phyloP scores from a whole-genome alignment of 2,113 vertebrate species.

The Neolamprologus brichardi region DNA sequence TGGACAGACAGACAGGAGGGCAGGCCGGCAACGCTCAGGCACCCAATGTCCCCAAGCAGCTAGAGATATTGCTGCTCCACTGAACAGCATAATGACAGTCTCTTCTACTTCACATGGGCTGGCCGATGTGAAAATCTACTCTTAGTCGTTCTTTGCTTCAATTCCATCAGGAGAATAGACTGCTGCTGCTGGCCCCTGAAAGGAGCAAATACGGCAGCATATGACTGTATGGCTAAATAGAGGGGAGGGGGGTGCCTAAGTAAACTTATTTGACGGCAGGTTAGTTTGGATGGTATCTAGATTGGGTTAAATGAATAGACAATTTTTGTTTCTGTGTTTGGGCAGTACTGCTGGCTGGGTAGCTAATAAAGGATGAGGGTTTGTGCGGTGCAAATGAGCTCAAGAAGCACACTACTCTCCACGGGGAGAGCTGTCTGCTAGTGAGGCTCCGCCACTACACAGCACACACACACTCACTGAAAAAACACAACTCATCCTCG shows the following conservation, averaged over 20 bases:
- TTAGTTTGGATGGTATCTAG: neutral
- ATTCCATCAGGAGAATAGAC: constrained; percentile 31
- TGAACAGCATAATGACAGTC: constrained; percentile 73
- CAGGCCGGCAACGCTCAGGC: constrained; percentile 32
- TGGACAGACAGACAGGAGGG: constrained; percentile 23
- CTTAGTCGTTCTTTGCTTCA: constrained; percentile 19
- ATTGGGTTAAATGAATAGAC: neutral
- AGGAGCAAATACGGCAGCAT: constrained; percentile 25
- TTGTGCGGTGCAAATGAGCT: neutral
- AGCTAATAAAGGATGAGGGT: neutral
- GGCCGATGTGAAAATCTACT: constrained; percentile 54
- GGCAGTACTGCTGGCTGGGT: neutral
- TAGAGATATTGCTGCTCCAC: constrained; percentile 68
- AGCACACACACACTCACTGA: neutral
- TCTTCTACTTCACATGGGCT: constrained; percentile 55
- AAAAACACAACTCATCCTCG: neutral
- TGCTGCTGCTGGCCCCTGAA: neutral
- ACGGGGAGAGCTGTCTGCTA: neutral
- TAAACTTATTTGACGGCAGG: constrained; percentile 1
- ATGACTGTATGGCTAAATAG: neutral
- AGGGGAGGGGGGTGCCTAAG: neutral
- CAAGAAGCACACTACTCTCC: neutral
- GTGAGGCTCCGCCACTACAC: neutral
- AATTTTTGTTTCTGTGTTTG: neutral
- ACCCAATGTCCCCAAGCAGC: constrained; percentile 61